A percentile compares a stretch with the other conserved stretches of the same genome.
Evolutionary conservation across 2,888 invertebrate genomes (phyloP).

Genomic region (Leptinotarsa haldemani): DNA sequence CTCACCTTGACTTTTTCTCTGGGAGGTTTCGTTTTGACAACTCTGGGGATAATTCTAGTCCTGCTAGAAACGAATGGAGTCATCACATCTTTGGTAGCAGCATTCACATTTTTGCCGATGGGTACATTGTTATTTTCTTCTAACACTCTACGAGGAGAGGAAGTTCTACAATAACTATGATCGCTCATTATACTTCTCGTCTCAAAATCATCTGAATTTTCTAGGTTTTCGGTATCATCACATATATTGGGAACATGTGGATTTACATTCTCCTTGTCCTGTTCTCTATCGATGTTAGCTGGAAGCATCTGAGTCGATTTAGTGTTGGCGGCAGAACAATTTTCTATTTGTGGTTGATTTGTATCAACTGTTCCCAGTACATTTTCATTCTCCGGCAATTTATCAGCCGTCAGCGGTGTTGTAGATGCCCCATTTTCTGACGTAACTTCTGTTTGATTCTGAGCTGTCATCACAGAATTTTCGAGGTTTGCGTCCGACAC

Average conservation of each 20-base stretch:
- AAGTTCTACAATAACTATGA: constrained; percentile 39
- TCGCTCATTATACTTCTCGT: constrained; percentile 40
- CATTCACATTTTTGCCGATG: neutral
- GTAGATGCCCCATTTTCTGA: neutral
- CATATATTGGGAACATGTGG: neutral
- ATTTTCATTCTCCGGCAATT: neutral
- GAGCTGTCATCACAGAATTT: neutral
- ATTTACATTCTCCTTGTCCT: constrained; percentile 24
- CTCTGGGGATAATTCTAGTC: constrained; percentile 25
- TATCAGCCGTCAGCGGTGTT: neutral
- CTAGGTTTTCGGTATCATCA: neutral
- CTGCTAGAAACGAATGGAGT: constrained; percentile 21
- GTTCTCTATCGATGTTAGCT: neutral
- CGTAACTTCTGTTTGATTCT: neutral
- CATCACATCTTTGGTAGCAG: constrained; percentile 11
- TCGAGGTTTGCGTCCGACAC: neutral
- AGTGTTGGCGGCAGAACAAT: too few species aligned
- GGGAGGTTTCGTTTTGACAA: constrained; percentile 4
- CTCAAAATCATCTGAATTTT: constrained; percentile 35
- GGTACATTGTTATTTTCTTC: constrained; percentile 26
- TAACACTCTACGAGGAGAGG: constrained; percentile 15
- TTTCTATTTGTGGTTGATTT: neutral
- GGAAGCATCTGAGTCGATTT: neutral
- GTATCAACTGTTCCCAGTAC: neutral
- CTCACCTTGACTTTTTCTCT: constrained; percentile 33